These are phyloP conservation scores for Amphilophus citrinellus DNA, from an alignment of 2,113 vertebrate genomes.

Conservation along the genomic window DNA sequence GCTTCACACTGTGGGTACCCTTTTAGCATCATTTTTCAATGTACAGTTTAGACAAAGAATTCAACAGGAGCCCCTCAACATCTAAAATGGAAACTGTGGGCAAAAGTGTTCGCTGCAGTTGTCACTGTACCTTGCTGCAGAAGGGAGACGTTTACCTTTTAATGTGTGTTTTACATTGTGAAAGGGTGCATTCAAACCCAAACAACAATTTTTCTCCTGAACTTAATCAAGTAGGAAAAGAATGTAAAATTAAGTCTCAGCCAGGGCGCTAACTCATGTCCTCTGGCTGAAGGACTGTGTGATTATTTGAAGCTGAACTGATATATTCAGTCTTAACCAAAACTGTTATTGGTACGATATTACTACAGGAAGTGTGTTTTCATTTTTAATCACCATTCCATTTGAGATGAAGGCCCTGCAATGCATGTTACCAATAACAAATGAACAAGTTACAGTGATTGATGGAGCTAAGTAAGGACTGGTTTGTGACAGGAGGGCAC, in stretches of 20 bases:
- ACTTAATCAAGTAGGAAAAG: not conserved
- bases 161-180: not conserved
- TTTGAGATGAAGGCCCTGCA: too few relatives aligned
- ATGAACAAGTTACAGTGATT: not conserved
- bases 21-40: not conserved
- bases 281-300: not conserved
- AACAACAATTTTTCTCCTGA: not conserved
- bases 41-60: not conserved
- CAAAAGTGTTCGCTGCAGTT: not conserved
- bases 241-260: not conserved
- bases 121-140: not conserved
- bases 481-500: conserved; percentile 17
- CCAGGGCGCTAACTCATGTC: not conserved
- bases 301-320: not conserved
- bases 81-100: not conserved
- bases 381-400: too few relatives aligned
- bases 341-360: not conserved
- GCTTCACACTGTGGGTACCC: not conserved
- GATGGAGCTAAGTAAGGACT: not conserved
- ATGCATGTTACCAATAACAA: too few relatives aligned
- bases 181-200: not conserved
- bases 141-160: not conserved
- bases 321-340: not conserved
- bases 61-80: not conserved
- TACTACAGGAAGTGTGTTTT: not conserved